A percentile compares a stretch with the other conserved stretches of the same genome.
Evolutionary conservation across 2,113 vertebrate genomes (phyloP).

Genomic region (Uria lomvia): DNA sequence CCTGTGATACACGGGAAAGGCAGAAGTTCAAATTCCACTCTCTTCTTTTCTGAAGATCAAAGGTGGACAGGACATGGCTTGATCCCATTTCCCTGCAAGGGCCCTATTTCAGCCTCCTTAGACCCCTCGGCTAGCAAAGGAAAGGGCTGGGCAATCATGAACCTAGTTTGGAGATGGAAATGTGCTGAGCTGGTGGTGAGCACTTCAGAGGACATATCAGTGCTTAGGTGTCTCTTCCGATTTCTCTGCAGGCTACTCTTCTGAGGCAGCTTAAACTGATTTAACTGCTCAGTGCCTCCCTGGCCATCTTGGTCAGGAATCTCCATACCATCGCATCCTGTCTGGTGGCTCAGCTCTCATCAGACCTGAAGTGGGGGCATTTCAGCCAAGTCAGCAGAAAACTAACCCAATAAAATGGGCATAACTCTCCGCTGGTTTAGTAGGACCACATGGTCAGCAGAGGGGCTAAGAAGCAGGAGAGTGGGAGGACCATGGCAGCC

Average conservation of each 20-base stretch:
- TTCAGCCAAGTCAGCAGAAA: background rate
- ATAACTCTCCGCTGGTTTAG: background rate
- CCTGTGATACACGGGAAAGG: background rate
- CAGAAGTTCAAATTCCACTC: background rate
- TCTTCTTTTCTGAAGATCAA: background rate
- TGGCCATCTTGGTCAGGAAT: background rate
- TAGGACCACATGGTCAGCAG: background rate
- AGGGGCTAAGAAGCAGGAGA: background rate
- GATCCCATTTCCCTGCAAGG: background rate
- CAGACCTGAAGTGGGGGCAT: background rate
- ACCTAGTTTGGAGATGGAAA: background rate
- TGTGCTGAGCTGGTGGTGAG: background rate
- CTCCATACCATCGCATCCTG: background rate
- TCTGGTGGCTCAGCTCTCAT: background rate
- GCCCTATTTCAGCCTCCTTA: background rate
- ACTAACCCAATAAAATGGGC: accelerated
- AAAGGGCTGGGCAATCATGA: background rate
- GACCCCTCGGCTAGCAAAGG: background rate
- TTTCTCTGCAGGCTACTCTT: background rate
- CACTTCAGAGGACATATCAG: accelerated
- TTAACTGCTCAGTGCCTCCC: background rate
- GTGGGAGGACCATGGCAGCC: background rate
- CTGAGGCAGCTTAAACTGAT: background rate
- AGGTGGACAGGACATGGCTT: background rate
- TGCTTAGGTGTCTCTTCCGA: background rate